phyloP scores from a whole-genome alignment of 2,888 invertebrate species.

The Eupithecia pulchellata region DNA sequence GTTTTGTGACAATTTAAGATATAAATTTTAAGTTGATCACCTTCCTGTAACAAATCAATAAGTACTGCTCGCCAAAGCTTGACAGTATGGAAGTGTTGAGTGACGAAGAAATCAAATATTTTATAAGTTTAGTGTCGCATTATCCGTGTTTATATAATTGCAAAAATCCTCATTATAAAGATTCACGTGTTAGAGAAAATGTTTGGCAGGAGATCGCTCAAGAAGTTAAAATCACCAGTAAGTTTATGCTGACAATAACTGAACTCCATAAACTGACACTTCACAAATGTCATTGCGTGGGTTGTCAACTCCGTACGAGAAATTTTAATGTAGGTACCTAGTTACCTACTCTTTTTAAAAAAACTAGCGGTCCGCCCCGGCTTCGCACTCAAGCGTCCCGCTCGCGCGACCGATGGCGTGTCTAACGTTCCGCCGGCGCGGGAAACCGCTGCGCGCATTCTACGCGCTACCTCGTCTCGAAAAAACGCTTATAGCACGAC shows the following conservation, averaged over 20 bases:
- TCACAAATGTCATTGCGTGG: neutral
- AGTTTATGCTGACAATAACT: neutral
- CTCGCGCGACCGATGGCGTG: too few relatives aligned
- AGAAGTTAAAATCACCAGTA: neutral
- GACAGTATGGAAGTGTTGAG: neutral
- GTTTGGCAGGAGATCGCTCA: slow-evolving; percentile 4
- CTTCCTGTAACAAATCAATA: neutral
- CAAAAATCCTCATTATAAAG: neutral
- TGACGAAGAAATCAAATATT: neutral
- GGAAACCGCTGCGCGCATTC: too few relatives aligned
- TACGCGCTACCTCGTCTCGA: too few relatives aligned
- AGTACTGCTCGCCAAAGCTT: neutral
- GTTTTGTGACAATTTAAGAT: neutral
- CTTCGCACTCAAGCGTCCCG: too few relatives aligned
- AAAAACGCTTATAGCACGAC: too few relatives aligned
- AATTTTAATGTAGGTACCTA: neutral
- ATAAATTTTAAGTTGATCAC: too few relatives aligned
- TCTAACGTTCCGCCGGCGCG: too few relatives aligned
- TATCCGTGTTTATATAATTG: neutral
- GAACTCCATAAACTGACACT: neutral
- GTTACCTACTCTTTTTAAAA: too few relatives aligned
- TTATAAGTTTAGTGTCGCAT: neutral
- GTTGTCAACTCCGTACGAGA: neutral
- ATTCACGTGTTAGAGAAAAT: neutral
- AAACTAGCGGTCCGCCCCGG: too few relatives aligned